Evolutionary conservation across 2,797 vertebrate species (phyloP).

Genomic region (Paedocypris micromegethes): DNA sequence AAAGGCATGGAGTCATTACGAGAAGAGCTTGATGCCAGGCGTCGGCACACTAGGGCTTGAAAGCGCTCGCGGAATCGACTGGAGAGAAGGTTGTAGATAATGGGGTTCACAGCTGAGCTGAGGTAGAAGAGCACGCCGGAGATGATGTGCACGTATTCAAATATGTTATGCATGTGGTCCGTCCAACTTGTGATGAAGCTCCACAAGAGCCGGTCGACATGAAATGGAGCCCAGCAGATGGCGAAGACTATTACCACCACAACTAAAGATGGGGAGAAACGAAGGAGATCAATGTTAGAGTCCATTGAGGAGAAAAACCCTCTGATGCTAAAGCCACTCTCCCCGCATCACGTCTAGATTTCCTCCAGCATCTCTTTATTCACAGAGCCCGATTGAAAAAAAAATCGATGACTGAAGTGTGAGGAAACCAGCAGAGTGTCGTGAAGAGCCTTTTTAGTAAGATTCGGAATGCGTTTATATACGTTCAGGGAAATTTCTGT

Average conservation of each 20-base stretch:
- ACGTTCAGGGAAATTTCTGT: no score
- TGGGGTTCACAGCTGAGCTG: conserved; percentile 72
- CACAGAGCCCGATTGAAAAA: no score
- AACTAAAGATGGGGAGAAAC: conserved; percentile 51
- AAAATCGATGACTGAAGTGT: no score
- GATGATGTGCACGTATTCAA: conserved; percentile 73
- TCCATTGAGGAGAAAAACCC: neutral
- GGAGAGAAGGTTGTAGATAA: conserved; percentile 78
- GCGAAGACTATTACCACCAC: conserved; percentile 75
- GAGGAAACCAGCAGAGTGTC: no score
- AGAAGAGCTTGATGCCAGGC: conserved; percentile 44
- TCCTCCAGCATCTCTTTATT: neutral
- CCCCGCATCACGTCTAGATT: neutral
- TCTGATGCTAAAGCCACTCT: neutral
- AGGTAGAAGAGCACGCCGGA: conserved; percentile 76
- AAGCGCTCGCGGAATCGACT: conserved; percentile 73
- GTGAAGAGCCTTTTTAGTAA: no score
- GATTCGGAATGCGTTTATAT: no score
- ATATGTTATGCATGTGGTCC: conserved; percentile 69
- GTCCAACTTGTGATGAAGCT: conserved; percentile 76
- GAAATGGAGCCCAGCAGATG: conserved; percentile 77
- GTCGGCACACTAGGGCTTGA: conserved; percentile 65
- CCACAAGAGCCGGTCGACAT: conserved; percentile 74
- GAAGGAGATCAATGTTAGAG: neutral
- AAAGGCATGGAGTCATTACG: conserved; percentile 59